Base-by-base conservation (phyloP, 2,888 invertebrate species). In the Heliothis peltigera region DNA sequence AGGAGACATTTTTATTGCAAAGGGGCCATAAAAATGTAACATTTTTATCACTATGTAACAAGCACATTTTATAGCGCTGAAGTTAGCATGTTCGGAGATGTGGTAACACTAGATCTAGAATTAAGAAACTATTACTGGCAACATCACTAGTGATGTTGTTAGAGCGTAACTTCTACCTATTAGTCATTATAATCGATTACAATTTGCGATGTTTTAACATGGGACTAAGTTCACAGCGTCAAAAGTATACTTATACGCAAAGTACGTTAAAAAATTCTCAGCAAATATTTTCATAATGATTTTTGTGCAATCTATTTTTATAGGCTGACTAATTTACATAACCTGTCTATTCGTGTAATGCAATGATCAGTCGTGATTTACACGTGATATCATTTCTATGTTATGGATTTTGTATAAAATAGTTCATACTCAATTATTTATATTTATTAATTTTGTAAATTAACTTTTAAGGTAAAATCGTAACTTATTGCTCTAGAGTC, bases 301-400 rank as follows among this genome's bases (percentile, higher is more conserved):
- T 90, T 91, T 84, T 81, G 92, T 93, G 93, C 93, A 92, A 93
- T 94, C 91, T 93, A 93, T 94, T 93, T 94, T 93, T 92, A 89
- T 93, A 93, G 87, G 88, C 88, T 87, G 85, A 87, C 83, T 90
- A 84, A 88, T 88, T 91, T 83, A 91, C 87, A 89, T 82, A n/a
- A 88, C 77, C 65, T 77, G 55, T 80, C 80, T 81, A 83, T 82
- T 77, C 77, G 82, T 72, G 70, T 80, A 81, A 79, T 82, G 79
- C 80, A 79, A 80, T 85, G 77, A 83, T 83, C 79, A 80, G 83
- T 78, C 79, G 84, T 85, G 78, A 75, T 80, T 81, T 78, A 79
- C 76, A 87, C 89, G 89, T 85, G 84, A 92, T 92, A 93, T 93
- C 90, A 92, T 91, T 92, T 84, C 68, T 87, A 91, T 87, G 88